Evolutionary conservation across 2,113 vertebrate genomes (phyloP).

Genomic region (Hippocampus barbouri): DNA sequence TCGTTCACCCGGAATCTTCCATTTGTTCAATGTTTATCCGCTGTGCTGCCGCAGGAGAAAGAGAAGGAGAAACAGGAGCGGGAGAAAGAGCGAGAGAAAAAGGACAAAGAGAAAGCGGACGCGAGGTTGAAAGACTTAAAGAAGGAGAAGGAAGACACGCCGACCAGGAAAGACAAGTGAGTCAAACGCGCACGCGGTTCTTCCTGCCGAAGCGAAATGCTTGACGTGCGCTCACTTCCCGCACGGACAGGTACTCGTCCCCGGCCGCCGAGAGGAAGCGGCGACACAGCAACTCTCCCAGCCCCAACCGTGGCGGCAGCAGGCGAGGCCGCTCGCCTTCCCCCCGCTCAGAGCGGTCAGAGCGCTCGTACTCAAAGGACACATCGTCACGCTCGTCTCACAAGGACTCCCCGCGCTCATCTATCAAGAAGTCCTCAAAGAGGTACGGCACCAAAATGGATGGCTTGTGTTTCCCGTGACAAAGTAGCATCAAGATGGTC

Average conservation of each 20-base stretch:
- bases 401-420: conserved; percentile 92
- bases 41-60: conserved; percentile 78
- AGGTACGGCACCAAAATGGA: conserved; percentile 69
- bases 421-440: conserved; percentile 89
- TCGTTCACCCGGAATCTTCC: too few species aligned
- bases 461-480: neutral
- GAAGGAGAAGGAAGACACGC: conserved; percentile 87
- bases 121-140: conserved; percentile 82
- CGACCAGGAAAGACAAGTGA: conserved; percentile 93
- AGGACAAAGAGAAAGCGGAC: conserved; percentile 84
- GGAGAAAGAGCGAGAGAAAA: conserved; percentile 89
- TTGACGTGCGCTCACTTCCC: conserved; percentile 5
- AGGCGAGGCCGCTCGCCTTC: conserved; percentile 88
- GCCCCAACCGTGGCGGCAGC: conserved; percentile 78
- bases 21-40: too few species aligned
- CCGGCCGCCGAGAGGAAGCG: conserved; percentile 78
- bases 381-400: conserved; percentile 83
- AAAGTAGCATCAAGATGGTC: neutral
- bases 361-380: conserved; percentile 89
- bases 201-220: neutral
- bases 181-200: neutral
- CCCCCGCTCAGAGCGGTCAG: conserved; percentile 87
- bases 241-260: conserved; percentile 19
- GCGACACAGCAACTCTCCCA: conserved; percentile 87
- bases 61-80: conserved; percentile 91